Evolutionary conservation across 2,113 vertebrate genomes (phyloP).

Genomic region (Stegostoma tigrinum): DNA sequence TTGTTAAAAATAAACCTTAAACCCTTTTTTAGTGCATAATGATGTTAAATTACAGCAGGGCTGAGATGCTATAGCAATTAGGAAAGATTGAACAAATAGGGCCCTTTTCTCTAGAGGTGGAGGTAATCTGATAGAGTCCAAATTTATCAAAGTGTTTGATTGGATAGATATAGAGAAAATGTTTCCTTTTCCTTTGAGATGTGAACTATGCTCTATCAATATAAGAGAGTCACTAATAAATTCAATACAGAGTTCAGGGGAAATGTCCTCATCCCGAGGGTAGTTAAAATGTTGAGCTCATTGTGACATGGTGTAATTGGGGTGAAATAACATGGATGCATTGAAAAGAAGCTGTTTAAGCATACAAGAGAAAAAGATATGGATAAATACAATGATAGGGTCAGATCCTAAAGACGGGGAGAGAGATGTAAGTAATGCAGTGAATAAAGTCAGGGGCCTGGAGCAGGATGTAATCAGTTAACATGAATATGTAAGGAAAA

Average conservation of each 20-base stretch:
- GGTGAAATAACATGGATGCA: too few relatives aligned
- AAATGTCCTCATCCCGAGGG: background rate
- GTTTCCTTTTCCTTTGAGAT: background rate
- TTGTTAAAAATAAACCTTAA: background rate
- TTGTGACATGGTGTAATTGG: too few relatives aligned
- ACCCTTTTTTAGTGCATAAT: background rate
- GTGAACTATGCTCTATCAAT: background rate
- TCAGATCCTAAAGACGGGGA: background rate
- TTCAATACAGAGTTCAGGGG: background rate
- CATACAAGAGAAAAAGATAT: background rate
- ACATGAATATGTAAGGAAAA: too few relatives aligned
- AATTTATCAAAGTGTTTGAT: background rate
- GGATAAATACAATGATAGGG: background rate
- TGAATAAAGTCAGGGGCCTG: too few relatives aligned
- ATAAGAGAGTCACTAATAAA: background rate
- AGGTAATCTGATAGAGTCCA: background rate
- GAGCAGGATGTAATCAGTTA: too few relatives aligned
- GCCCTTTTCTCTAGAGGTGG: background rate
- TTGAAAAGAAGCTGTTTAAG: too few relatives aligned
- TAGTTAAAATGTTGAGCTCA: background rate
- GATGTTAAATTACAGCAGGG: background rate
- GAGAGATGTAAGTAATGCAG: too few relatives aligned
- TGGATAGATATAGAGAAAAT: background rate
- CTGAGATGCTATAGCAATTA: background rate
- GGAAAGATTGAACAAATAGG: background rate